A percentile compares a stretch with the other conserved stretches of the same genome.
phyloP scores from a whole-genome alignment of 2,113 vertebrate species.

The Gobio gobio region DNA sequence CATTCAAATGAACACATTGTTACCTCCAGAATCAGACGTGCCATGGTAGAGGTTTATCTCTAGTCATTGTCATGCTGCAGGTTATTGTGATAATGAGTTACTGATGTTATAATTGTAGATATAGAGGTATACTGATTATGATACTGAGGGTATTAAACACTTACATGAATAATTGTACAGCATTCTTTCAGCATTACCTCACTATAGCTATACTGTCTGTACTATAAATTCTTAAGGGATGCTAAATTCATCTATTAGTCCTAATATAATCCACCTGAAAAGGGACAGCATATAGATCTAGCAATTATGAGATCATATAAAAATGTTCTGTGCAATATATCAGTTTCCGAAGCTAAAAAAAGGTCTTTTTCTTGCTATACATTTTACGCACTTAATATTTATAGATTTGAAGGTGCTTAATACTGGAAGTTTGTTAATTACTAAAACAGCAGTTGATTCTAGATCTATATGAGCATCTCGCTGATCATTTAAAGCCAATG shows the following conservation, averaged over 20 bases:
- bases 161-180: constrained; percentile 71
- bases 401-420: constrained; percentile 49
- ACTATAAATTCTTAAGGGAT: constrained; percentile 50
- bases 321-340: constrained; percentile 37
- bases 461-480: constrained; percentile 73
- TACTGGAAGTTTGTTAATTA: constrained; percentile 42
- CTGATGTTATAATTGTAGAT: constrained; percentile 76
- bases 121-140: constrained; percentile 75
- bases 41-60: constrained; percentile 78
- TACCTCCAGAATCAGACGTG: constrained; percentile 77
- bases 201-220: constrained; percentile 62
- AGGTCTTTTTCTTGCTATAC: constrained; percentile 18
- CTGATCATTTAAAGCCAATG: constrained; percentile 73
- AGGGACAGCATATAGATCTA: constrained; percentile 50
- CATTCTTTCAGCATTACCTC: constrained; percentile 71
- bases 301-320: constrained; percentile 44
- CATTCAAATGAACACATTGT: constrained; percentile 80
- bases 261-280: constrained; percentile 56
- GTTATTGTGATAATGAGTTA: constrained; percentile 74
- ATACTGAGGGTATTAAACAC: constrained; percentile 67
- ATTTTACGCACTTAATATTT: constrained; percentile 54
- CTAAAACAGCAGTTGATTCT: constrained; percentile 59
- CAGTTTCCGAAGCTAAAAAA: constrained; percentile 43
- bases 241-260: constrained; percentile 49
- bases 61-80: constrained; percentile 81